Evolutionary conservation across 2,113 vertebrate species (phyloP).

Genomic region (Turnix velox): DNA sequence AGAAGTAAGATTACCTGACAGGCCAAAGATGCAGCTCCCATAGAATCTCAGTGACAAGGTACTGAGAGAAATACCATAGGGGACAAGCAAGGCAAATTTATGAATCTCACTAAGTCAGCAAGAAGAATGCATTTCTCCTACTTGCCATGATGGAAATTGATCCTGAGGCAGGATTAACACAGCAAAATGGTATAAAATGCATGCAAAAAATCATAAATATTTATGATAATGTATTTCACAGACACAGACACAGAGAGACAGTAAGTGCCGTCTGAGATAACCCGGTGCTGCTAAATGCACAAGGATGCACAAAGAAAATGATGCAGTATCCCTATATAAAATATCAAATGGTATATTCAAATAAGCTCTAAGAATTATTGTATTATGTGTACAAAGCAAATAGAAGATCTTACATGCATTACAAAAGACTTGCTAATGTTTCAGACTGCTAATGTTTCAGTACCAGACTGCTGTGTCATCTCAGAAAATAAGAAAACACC

Average conservation of each 20-base stretch:
- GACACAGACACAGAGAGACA: constrained; percentile 22
- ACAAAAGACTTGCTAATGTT: neutral
- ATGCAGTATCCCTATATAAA: neutral
- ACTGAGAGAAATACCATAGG: neutral
- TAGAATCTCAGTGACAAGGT: neutral
- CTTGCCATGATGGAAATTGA: neutral
- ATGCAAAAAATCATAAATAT: constrained; percentile 24
- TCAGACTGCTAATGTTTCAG: neutral
- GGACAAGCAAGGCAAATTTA: constrained; percentile 11
- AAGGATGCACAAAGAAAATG: neutral
- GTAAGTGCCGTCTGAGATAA: constrained; percentile 4
- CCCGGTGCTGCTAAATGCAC: neutral
- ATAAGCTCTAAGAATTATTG: neutral
- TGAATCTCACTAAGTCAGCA: neutral
- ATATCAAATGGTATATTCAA: neutral
- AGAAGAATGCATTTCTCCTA: neutral
- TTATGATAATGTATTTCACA: constrained; percentile 40
- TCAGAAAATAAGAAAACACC: neutral
- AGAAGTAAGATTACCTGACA: neutral
- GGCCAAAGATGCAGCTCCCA: neutral
- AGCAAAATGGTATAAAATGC: neutral
- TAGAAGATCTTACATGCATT: neutral
- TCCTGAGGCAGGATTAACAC: constrained; percentile 21
- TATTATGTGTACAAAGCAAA: neutral
- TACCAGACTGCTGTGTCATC: neutral